Evolutionary conservation across 1,140 invertebrate genomes (phyloP).

Genomic region (Anastrepha obliqua): DNA sequence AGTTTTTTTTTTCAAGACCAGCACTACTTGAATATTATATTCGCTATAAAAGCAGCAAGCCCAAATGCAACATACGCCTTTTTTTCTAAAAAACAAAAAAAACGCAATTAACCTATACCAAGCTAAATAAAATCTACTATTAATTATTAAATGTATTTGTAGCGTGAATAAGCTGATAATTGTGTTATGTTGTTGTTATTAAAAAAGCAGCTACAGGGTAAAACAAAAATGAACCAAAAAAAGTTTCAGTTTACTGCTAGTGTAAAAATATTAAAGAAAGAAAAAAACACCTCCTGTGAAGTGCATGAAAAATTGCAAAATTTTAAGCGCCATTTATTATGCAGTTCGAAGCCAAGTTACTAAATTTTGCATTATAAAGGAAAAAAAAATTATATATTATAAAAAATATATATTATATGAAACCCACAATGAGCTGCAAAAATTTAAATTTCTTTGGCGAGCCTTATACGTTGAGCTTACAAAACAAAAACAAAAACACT

Average conservation of each 20-base stretch:
- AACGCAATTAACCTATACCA: background rate
- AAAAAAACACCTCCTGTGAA: too few relatives aligned
- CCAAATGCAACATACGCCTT: background rate
- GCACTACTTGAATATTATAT: background rate
- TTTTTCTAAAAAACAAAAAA: conserved; percentile 5
- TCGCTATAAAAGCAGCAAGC: background rate
- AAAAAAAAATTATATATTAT: background rate
- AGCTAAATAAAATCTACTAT: conserved; percentile 34
- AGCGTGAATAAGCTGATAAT: conserved; percentile 27
- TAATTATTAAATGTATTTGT: conserved; percentile 24
- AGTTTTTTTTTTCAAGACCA: background rate
- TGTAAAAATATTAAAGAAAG: too few relatives aligned
- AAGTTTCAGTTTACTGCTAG: too few relatives aligned
- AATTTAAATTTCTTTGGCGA: conserved; percentile 30
- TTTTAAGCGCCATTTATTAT: too few relatives aligned
- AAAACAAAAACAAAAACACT: background rate
- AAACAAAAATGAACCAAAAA: background rate
- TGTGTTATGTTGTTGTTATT: conserved; percentile 29
- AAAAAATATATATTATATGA: background rate
- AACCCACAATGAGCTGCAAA: background rate
- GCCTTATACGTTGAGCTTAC: conserved; percentile 48
- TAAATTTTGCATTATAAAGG: background rate
- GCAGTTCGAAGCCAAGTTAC: background rate
- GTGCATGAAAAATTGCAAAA: too few relatives aligned
- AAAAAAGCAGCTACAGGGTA: conserved; percentile 8